Percentiles rank a stretch among this genome's conserved stretches.
Conservation (phyloP, 2,113 vertebrate genomes). For the Limnothrissa miodon region DNA sequence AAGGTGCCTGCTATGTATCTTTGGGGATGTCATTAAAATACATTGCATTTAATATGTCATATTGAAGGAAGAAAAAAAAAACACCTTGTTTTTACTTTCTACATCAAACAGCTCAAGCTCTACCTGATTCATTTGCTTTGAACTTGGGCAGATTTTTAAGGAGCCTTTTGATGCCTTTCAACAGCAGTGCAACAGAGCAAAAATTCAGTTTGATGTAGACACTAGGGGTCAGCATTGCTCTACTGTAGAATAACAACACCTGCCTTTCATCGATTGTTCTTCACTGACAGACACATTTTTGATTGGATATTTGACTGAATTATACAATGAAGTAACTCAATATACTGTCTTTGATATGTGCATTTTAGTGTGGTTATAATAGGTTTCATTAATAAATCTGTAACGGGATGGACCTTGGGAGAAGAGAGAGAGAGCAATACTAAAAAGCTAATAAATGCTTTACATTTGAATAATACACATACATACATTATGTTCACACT, state of each 20-base stretch:
- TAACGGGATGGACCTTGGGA: too few relatives aligned
- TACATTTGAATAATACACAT: background rate
- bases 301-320: background rate
- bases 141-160: background rate
- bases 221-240: conserved; percentile 54
- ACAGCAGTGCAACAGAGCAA: background rate
- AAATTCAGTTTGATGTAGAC: conserved; percentile 18
- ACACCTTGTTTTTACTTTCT: background rate
- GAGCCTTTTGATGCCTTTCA: background rate
- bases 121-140: background rate
- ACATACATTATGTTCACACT: background rate
- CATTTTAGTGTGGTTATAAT: background rate
- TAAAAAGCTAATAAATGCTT: background rate
- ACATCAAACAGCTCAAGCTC: conserved; percentile 13
- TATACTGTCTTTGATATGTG: background rate
- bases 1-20: background rate
- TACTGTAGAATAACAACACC: conserved; percentile 3
- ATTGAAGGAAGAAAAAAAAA: background rate
- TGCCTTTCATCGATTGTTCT: background rate
- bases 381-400: too few relatives aligned
- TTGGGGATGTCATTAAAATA: background rate
- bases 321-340: background rate
- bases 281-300: background rate
- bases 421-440: too few relatives aligned
- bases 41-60: background rate